A percentile compares a stretch with the other conserved stretches of the same genome.
Evolutionary conservation across 2,888 invertebrate species (phyloP).

Genomic region (Tiphia femorata): DNA sequence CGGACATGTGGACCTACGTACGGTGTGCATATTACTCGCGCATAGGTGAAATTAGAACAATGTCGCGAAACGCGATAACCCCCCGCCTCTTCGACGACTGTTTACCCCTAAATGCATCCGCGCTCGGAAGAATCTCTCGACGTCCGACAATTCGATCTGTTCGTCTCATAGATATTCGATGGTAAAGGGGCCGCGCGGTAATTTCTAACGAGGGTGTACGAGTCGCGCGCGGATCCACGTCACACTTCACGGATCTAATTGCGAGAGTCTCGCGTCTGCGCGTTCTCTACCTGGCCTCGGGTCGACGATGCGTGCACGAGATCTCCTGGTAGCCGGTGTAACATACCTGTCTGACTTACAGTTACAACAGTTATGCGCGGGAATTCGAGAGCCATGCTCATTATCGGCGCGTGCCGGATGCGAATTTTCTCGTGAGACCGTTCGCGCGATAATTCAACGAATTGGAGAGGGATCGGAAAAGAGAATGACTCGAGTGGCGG

Average conservation of each 20-base stretch:
- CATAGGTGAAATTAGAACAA: constrained; percentile 48
- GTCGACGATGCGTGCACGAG: neutral
- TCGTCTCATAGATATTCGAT: too few relatives aligned
- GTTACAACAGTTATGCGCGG: neutral
- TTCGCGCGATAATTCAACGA: too few relatives aligned
- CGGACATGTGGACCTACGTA: neutral
- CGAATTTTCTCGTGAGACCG: neutral
- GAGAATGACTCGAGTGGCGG: too few relatives aligned
- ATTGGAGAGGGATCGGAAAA: too few relatives aligned
- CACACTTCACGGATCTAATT: neutral
- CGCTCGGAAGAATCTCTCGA: too few relatives aligned
- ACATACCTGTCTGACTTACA: neutral
- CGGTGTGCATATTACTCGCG: neutral
- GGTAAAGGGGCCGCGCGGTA: neutral
- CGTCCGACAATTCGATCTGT: too few relatives aligned
- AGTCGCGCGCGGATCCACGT: neutral
- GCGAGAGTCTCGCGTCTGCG: neutral
- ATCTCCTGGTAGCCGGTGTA: too few relatives aligned
- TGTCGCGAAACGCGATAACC: constrained; percentile 57
- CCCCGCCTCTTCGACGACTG: constrained; percentile 29
- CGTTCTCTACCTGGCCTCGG: neutral
- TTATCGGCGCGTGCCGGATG: neutral
- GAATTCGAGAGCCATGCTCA: neutral
- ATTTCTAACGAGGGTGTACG: neutral
- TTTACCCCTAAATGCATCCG: too few relatives aligned